phyloP scores from a whole-genome alignment of 2,113 vertebrate species.

The Pseudorectes ferrugineus region DNA sequence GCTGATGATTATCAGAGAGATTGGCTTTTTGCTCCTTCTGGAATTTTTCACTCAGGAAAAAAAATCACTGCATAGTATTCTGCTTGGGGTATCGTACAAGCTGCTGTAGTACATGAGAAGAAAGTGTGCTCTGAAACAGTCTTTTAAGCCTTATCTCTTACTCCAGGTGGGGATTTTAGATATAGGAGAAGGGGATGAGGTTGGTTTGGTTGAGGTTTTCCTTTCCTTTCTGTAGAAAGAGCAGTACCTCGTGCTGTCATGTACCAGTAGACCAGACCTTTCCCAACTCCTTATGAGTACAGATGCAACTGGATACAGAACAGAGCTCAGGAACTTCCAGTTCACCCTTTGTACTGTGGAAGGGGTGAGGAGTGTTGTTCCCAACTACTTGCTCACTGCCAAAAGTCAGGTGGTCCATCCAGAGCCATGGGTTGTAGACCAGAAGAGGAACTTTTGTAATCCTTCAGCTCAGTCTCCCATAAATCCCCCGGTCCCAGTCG shows the following conservation, averaged over 20 bases:
- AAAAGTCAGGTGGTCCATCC: neutral
- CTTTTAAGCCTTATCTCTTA: neutral
- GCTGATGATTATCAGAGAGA: constrained; percentile 51
- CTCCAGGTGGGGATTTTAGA: neutral
- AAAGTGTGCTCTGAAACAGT: neutral
- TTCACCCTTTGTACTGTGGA: neutral
- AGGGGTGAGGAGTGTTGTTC: neutral
- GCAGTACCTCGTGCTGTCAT: neutral
- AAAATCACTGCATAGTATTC: neutral
- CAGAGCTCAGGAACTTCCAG: neutral
- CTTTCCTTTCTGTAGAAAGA: neutral
- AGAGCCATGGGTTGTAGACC: neutral
- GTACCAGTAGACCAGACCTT: neutral
- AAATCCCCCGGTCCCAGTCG: neutral
- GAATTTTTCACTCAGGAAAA: constrained; percentile 52
- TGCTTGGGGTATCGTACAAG: neutral
- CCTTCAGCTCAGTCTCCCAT: neutral
- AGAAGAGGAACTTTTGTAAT: neutral
- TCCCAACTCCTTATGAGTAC: neutral
- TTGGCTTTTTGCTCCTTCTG: constrained; percentile 46
- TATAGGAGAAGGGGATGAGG: neutral
- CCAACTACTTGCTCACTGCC: too few species aligned
- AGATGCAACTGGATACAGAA: neutral
- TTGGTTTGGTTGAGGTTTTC: neutral
- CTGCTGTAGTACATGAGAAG: neutral